These are phyloP conservation scores for Nannoperca australis DNA, from an alignment of 2,797 vertebrate genomes.

Conservation along the genomic window DNA sequence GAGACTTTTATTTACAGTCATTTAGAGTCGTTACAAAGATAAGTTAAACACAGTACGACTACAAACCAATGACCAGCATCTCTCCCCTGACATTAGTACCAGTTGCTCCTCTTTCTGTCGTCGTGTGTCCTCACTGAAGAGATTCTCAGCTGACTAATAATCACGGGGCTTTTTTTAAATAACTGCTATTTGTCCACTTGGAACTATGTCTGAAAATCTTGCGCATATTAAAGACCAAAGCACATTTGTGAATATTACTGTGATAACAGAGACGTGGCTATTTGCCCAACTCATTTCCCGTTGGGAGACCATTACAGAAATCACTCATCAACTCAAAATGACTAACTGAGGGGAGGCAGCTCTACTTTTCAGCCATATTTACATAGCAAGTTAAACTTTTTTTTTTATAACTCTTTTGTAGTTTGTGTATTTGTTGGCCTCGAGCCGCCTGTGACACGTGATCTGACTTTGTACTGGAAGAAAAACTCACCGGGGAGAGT, in stretches of 20 bases:
- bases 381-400: background rate
- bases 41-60: background rate
- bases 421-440: background rate
- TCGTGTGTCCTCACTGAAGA: background rate
- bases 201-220: background rate
- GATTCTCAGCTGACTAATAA: background rate
- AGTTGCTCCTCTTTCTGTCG: background rate
- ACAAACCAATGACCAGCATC: background rate
- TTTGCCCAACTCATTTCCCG: background rate
- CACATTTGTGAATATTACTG: conserved; percentile 11
- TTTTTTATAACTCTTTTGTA: background rate
- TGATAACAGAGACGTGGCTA: background rate
- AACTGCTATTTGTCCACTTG: background rate
- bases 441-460: background rate
- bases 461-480: background rate
- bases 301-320: background rate
- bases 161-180: conserved; percentile 1
- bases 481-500: background rate
- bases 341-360: background rate
- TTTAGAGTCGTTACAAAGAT: too few species aligned
- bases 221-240: conserved; percentile 11
- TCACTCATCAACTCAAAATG: background rate
- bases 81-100: too few species aligned
- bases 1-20: background rate
- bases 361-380: background rate